Evolutionary conservation across 64 coral and sea anemone species (phyloP), one percentile per base, ranked within the genome.

Genomic region (Stylophora pistillata): DNA sequence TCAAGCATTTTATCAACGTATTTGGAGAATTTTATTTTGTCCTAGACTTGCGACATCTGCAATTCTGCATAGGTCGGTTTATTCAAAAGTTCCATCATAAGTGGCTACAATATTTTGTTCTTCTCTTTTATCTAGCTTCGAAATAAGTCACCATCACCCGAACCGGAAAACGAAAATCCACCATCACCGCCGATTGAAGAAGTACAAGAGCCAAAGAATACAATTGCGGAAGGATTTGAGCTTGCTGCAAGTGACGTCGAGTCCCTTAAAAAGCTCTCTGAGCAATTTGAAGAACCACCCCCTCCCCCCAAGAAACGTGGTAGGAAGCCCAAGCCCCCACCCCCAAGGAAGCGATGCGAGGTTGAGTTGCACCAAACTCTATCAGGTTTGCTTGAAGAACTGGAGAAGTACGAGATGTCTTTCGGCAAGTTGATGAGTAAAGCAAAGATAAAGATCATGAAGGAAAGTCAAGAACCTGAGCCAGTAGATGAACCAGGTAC

Each of bases 391-490:
- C 79, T 91, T 79, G 91, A 94, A 59, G 95, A 98, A 58, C 72
- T 98, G 15, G 95, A 98, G 55, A 94, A 98, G 76, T 98, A 91
- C 56, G 95, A 98, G 73, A 78, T 86, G 66, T 89, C 91, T 15
- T 98, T 98, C 76, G 83, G 85, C 56, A 98, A 86, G 78, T 75
- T 88, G 87, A 71, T 69, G 23, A 98, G 88, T 73, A 98, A 98
- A 68, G 95, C 95, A 75, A 98, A 94, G 56, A 98, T 98, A 11
- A 98, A 98, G 79, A 57, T 98, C 26, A 98, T 98, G 95, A 98
- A 98, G 58, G 95, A 98, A 74, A 91, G 92, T 65, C 89, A 90
- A 55, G 95, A 98, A 86, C 88, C 79, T 65, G 92, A 94, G 74
- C 55, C 77, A 28, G 58, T 79, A 9, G 95, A 98, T 29, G 92